These are phyloP conservation scores for Hapalemur alaotrensis DNA, from an alignment of 2,797 vertebrate genomes.

Conservation along the genomic window DNA sequence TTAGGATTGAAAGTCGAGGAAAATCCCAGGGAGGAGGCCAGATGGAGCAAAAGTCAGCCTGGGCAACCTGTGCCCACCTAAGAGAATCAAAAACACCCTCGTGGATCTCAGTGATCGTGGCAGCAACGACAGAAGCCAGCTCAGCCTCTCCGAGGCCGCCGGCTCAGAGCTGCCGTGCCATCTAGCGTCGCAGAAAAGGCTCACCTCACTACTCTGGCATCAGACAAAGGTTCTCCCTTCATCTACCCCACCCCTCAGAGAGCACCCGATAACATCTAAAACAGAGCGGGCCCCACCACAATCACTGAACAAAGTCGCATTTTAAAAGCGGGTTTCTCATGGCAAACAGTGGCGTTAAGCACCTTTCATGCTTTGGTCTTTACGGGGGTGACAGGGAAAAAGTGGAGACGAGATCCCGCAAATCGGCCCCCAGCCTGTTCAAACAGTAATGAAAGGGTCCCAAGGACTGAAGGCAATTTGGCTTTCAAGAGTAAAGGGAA, in stretches of 20 bases:
- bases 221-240: background rate
- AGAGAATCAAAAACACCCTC: background rate
- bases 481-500: constrained; percentile 72
- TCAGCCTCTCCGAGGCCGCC: background rate
- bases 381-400: background rate
- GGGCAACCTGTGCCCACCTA: constrained; percentile 8
- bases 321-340: constrained; percentile 46
- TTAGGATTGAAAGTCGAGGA: constrained; percentile 33
- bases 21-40: constrained; percentile 27
- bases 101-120: background rate
- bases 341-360: constrained; percentile 45
- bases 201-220: background rate
- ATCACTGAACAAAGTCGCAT: constrained; percentile 52
- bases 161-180: constrained; percentile 68
- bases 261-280: constrained; percentile 39
- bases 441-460: constrained; percentile 69
- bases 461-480: constrained; percentile 72
- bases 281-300: background rate
- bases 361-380: constrained; percentile 68
- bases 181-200: constrained; percentile 74
- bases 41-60: constrained; percentile 14
- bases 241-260: background rate
- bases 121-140: background rate
- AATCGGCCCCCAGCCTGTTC: constrained; percentile 61
- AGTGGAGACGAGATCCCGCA: constrained; percentile 35